These are phyloP conservation scores for Ochlodes sylvanus DNA, from an alignment of 2,888 invertebrate genomes.

Conservation along the genomic window DNA sequence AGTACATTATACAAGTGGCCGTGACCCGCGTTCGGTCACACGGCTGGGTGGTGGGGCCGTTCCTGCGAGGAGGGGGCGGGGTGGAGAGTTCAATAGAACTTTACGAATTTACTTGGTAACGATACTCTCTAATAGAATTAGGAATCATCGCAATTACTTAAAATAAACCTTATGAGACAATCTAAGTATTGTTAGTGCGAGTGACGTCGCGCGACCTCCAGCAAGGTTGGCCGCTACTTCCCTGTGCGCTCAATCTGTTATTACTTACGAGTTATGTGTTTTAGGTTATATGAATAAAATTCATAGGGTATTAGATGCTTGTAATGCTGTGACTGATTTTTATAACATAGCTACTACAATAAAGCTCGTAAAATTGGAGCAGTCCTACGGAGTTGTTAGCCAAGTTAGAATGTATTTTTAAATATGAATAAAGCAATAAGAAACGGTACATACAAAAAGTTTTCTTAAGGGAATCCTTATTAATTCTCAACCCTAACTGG, in stretches of 20 bases:
- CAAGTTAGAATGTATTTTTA: background rate
- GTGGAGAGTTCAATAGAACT: constrained; percentile 43
- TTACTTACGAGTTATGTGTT: constrained; percentile 61
- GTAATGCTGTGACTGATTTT: background rate
- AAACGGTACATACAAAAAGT: background rate
- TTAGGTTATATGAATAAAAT: constrained; percentile 47
- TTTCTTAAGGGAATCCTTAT: constrained; percentile 7
- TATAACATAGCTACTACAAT: background rate
- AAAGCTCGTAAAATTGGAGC: too few species aligned
- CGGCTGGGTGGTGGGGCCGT: constrained; percentile 52
- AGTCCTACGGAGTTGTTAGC: too few species aligned
- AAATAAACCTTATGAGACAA: constrained; percentile 63
- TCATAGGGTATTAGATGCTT: constrained; percentile 10
- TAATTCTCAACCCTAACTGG: constrained; percentile 6
- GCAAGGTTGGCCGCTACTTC: constrained; percentile 81
- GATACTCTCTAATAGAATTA: constrained; percentile 46
- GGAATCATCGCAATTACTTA: constrained; percentile 45
- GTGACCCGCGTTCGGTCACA: constrained; percentile 78
- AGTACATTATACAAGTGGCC: constrained; percentile 68
- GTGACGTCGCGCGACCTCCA: constrained; percentile 78
- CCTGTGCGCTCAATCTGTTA: constrained; percentile 77
- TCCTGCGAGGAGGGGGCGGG: constrained; percentile 53
- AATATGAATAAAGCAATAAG: background rate
- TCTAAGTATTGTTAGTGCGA: constrained; percentile 69
- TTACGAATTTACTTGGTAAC: constrained; percentile 40